A percentile compares a stretch with the other conserved stretches of the same genome.
Evolutionary conservation across 2,113 vertebrate genomes (phyloP).

Genomic region (Romanogobio albipinnatus): DNA sequence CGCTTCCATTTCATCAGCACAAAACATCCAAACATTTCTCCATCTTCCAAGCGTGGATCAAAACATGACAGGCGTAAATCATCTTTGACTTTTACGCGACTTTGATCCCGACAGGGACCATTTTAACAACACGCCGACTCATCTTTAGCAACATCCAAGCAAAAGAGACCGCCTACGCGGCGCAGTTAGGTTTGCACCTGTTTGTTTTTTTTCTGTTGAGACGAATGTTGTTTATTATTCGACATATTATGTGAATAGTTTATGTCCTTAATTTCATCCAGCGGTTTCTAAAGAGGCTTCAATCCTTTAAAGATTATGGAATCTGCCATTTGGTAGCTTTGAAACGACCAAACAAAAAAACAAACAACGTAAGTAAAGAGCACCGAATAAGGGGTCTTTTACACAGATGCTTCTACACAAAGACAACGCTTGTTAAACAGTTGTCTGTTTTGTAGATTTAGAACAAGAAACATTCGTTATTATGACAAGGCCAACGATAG

Average conservation of each 20-base stretch:
- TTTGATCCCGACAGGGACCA: background rate
- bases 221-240: slow-evolving; percentile 1
- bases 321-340: slow-evolving; percentile 60
- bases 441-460: background rate
- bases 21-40: slow-evolving; percentile 60
- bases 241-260: slow-evolving; percentile 35
- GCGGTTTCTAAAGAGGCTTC: slow-evolving; percentile 43
- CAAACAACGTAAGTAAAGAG: slow-evolving; percentile 53
- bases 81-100: slow-evolving; percentile 25
- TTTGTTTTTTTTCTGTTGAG: slow-evolving; percentile 28
- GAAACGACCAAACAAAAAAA: slow-evolving; percentile 52
- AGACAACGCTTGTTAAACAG: background rate
- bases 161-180: slow-evolving; percentile 26
- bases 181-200: slow-evolving; percentile 17
- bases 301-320: slow-evolving; percentile 67
- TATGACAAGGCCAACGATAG: background rate
- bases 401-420: background rate
- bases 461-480: background rate
- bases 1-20: slow-evolving; percentile 88
- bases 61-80: slow-evolving; percentile 38
- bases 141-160: background rate
- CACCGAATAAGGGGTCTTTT: background rate
- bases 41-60: slow-evolving; percentile 55
- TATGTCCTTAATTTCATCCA: slow-evolving; percentile 18
- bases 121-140: slow-evolving; percentile 12